These are phyloP conservation scores for Magallana angulata DNA, from an alignment of 1,140 invertebrate genomes.

Conservation along the genomic window DNA sequence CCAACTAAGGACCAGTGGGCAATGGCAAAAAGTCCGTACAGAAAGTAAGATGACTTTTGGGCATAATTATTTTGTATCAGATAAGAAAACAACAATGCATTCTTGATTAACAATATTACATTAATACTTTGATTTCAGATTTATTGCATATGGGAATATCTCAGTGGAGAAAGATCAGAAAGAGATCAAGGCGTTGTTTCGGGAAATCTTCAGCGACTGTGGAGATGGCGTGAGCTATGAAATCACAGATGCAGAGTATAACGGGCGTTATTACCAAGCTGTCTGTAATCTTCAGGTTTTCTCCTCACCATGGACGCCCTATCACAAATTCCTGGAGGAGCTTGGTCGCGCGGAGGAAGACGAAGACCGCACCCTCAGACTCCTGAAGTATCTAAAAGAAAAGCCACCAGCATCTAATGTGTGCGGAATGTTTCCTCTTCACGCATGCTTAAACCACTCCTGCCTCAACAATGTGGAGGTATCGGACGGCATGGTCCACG, in stretches of 20 bases:
- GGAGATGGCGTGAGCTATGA: slow-evolving; percentile 66
- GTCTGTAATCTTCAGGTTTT: slow-evolving; percentile 76
- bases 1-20: slow-evolving; percentile 73
- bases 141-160: slow-evolving; percentile 71
- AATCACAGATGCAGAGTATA: slow-evolving; percentile 71
- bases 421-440: slow-evolving; percentile 74
- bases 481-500: slow-evolving; percentile 65
- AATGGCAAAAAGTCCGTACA: slow-evolving; percentile 70
- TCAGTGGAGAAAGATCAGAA: slow-evolving; percentile 67
- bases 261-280: slow-evolving; percentile 73
- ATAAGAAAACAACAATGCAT: not conserved
- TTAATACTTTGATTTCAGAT: slow-evolving; percentile 59
- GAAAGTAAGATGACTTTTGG: slow-evolving; percentile 65
- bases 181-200: slow-evolving; percentile 64
- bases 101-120: not conserved
- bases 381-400: slow-evolving; percentile 66
- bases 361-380: slow-evolving; percentile 48
- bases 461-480: slow-evolving; percentile 76
- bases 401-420: slow-evolving; percentile 63
- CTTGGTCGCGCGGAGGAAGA: slow-evolving; percentile 58
- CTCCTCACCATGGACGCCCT: slow-evolving; percentile 67
- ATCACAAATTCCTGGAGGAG: slow-evolving; percentile 70
- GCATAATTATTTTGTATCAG: not conserved
- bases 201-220: slow-evolving; percentile 68
- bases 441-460: slow-evolving; percentile 75